phyloP scores from a whole-genome alignment of 2,888 invertebrate species.

The Limnephilus marmoratus region DNA sequence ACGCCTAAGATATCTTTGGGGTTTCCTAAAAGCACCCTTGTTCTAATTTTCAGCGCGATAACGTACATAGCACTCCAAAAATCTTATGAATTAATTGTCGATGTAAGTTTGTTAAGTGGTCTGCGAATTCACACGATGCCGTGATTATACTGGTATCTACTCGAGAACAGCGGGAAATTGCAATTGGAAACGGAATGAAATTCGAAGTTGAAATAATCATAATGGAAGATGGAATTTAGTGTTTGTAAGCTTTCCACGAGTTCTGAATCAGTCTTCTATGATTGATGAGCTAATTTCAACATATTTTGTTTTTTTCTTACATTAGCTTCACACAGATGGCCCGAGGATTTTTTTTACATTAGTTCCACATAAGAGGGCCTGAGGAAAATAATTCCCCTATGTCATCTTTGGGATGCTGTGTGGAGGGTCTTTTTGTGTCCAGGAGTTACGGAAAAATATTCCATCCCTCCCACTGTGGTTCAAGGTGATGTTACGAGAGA shows the following conservation, averaged over 20 bases:
- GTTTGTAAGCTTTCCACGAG: background rate
- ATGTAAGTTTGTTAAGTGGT: slow-evolving; percentile 17
- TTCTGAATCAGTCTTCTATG: background rate
- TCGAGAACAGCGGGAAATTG: background rate
- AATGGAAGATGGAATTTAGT: background rate
- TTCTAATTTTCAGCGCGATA: slow-evolving; percentile 27
- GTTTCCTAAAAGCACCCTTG: slow-evolving; percentile 21
- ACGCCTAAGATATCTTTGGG: slow-evolving; percentile 17
- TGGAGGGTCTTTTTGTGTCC: too few relatives aligned
- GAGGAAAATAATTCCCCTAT: too few relatives aligned
- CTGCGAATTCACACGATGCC: background rate
- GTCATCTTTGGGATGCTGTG: too few relatives aligned
- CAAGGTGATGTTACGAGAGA: too few relatives aligned
- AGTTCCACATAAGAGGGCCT: too few relatives aligned
- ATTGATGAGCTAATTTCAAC: too few relatives aligned
- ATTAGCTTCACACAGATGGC: too few relatives aligned
- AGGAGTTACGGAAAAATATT: too few relatives aligned
- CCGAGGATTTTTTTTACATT: too few relatives aligned
- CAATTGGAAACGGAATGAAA: background rate
- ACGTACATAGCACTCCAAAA: slow-evolving; percentile 16
- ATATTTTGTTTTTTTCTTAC: too few relatives aligned
- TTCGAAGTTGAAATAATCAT: background rate
- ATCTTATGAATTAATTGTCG: slow-evolving; percentile 33
- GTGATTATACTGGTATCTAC: background rate
- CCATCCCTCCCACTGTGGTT: too few relatives aligned